These are phyloP conservation scores for Dipodomys spectabilis DNA, from an alignment of 2,113 vertebrate species.

Conservation along the genomic window DNA sequence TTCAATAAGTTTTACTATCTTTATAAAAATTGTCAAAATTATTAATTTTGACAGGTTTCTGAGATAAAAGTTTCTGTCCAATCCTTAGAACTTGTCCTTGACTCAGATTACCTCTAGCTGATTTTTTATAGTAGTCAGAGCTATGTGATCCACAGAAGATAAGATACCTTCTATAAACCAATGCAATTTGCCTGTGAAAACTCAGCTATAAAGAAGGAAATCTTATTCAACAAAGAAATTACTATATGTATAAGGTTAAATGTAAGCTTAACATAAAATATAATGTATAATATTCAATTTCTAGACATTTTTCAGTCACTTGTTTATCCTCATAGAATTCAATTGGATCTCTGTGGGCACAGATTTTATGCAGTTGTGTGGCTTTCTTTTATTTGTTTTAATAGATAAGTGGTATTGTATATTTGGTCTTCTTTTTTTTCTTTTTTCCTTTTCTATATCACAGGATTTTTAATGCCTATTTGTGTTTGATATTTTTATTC, in stretches of 20 bases:
- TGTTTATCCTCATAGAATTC: neutral
- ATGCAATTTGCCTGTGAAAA: neutral
- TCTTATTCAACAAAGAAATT: neutral
- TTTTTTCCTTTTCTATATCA: neutral
- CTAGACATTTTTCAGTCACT: neutral
- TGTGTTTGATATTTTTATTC: conserved; percentile 11
- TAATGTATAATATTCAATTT: neutral
- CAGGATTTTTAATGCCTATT: neutral
- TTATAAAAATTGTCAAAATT: neutral
- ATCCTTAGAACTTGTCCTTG: neutral
- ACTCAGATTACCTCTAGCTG: neutral
- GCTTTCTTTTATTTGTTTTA: neutral
- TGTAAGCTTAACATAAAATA: neutral
- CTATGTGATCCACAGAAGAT: rapidly evolving
- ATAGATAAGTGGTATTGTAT: neutral
- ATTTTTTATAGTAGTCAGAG: neutral
- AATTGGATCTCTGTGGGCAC: neutral
- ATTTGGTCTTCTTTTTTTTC: neutral
- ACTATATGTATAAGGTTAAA: neutral
- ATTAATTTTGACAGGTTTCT: neutral
- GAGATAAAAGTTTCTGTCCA: neutral
- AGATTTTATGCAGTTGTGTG: neutral
- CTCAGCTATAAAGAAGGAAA: neutral
- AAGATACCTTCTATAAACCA: neutral
- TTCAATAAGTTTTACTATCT: neutral